These are phyloP conservation scores for Drosophila malerkotliana DNA, from an alignment of 1,140 invertebrate species.

Conservation along the genomic window DNA sequence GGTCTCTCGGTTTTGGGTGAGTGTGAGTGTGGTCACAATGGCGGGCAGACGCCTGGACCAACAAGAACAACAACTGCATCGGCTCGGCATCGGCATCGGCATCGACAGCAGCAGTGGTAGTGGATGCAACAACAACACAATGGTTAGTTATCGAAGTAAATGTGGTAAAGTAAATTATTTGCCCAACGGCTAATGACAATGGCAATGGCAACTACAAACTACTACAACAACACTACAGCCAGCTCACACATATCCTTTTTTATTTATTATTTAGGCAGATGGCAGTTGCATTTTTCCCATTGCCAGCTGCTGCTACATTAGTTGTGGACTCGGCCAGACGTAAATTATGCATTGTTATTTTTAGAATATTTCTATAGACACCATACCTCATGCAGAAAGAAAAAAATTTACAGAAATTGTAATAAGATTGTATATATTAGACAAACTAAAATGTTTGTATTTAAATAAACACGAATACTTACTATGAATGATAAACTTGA, in stretches of 20 bases:
- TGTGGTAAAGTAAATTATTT: conserved; percentile 80
- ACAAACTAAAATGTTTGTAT: background rate
- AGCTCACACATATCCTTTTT: conserved; percentile 55
- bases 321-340: conserved; percentile 54
- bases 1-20: conserved; percentile 2
- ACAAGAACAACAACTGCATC: conserved; percentile 24
- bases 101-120: conserved; percentile 25
- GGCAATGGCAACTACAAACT: conserved; percentile 37
- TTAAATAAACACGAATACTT: no score
- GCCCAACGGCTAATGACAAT: conserved; percentile 76
- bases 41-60: conserved; percentile 46
- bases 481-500: no score
- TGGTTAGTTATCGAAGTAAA: conserved; percentile 79
- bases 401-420: background rate
- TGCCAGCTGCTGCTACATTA: conserved; percentile 72
- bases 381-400: conserved; percentile 3
- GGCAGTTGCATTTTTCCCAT: conserved; percentile 63
- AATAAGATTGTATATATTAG: background rate
- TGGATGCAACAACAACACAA: conserved; percentile 59
- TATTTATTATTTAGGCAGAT: conserved; percentile 79
- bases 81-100: conserved; percentile 6
- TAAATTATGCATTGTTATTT: conserved; percentile 81
- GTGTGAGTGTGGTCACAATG: conserved; percentile 60
- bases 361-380: conserved; percentile 70
- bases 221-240: conserved; percentile 32